phyloP scores from a whole-genome alignment of 1,140 invertebrate genomes.

The Chymomyza costata region DNA sequence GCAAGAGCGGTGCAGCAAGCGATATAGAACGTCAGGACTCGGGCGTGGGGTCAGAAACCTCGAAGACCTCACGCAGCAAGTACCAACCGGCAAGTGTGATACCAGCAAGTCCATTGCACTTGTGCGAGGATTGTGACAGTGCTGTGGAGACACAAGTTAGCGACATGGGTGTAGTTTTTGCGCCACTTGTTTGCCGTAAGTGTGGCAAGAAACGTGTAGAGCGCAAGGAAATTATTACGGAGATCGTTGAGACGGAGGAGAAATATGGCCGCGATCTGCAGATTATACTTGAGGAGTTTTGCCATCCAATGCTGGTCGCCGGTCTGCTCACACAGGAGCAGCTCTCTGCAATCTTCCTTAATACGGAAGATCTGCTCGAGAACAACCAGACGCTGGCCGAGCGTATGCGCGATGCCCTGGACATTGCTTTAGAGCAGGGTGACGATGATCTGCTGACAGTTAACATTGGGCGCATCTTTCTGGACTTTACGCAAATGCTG shows the following conservation, averaged over 20 bases:
- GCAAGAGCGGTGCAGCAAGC: slow-evolving; percentile 72
- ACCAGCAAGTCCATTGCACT: slow-evolving; percentile 79
- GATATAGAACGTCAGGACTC: slow-evolving; percentile 94
- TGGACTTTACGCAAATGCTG: slow-evolving; percentile 94
- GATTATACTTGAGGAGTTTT: slow-evolving; percentile 95
- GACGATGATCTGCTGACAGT: slow-evolving; percentile 90
- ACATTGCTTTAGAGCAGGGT: slow-evolving; percentile 86
- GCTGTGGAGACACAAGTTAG: slow-evolving; percentile 82
- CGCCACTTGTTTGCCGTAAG: slow-evolving; percentile 89
- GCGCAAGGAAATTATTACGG: slow-evolving; percentile 94
- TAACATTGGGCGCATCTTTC: slow-evolving; percentile 92
- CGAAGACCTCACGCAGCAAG: slow-evolving; percentile 87
- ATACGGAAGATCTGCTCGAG: slow-evolving; percentile 93
- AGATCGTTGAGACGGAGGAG: slow-evolving; percentile 97
- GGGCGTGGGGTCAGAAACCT: slow-evolving; percentile 94
- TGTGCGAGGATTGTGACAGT: slow-evolving; percentile 87
- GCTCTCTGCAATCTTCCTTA: slow-evolving; percentile 93
- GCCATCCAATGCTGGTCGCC: slow-evolving; percentile 93
- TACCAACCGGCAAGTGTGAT: slow-evolving; percentile 76
- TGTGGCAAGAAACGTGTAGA: slow-evolving; percentile 91
- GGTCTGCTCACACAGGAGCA: slow-evolving; percentile 88
- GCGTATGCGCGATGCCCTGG: slow-evolving; percentile 89
- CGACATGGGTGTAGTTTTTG: slow-evolving; percentile 82
- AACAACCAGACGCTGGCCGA: slow-evolving; percentile 91
- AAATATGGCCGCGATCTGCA: slow-evolving; percentile 95